phyloP scores from a whole-genome alignment of 37 sponge, comb jelly and placozoan species.

The Diacarnus erythraeanus region DNA sequence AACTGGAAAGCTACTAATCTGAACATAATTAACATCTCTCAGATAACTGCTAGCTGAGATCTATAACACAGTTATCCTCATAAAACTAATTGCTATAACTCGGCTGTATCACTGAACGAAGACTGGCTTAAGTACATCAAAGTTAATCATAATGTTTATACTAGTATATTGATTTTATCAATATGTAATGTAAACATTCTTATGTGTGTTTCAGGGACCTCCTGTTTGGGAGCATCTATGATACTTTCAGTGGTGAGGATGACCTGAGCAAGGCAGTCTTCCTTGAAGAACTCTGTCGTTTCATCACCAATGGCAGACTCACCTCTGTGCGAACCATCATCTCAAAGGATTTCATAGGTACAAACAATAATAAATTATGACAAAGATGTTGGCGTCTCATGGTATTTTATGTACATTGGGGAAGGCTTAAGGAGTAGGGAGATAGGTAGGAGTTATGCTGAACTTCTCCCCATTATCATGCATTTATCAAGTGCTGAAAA shows the following conservation, averaged over 20 bases:
- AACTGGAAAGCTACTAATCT: not conserved
- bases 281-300: constrained; percentile 50
- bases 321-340: constrained; percentile 46
- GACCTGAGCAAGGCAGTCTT: constrained; percentile 57
- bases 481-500: too few species aligned
- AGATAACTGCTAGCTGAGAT: too few species aligned
- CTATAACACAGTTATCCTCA: too few species aligned
- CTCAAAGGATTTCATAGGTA: constrained; percentile 74
- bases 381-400: not conserved
- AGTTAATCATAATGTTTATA: too few species aligned
- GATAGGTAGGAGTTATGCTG: not conserved
- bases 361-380: too few species aligned
- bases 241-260: constrained; percentile 68
- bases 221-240: constrained; percentile 64
- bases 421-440: not conserved
- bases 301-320: constrained; percentile 52
- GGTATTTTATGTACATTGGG: too few species aligned
- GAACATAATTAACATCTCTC: too few species aligned
- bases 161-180: too few species aligned
- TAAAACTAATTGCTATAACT: too few species aligned
- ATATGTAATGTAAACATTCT: not conserved
- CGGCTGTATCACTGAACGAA: too few species aligned
- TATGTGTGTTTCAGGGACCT: constrained; percentile 40
- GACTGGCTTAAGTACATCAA: too few species aligned
- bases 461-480: not conserved